Evolutionary conservation across 30 jellyfish, hydroid and myxozoan genomes (phyloP), one percentile per base, ranked within the genome.

Genomic region (Rhopilema esculentum): DNA sequence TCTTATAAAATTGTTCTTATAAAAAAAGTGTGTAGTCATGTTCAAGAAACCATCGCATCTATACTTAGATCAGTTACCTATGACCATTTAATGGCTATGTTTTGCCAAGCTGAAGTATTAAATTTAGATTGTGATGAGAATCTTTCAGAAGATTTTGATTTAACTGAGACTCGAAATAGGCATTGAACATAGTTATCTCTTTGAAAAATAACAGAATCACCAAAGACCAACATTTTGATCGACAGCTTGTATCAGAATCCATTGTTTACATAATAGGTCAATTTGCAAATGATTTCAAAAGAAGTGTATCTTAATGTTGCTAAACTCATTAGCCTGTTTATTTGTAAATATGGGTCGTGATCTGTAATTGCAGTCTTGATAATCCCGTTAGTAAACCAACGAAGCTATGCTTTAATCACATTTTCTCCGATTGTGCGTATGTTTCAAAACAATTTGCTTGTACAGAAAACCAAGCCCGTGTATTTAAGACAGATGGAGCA

Each of bases 301-400:
- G 32, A 50, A n/a, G 51, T 22, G 65, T 52, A 52, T 66, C 82
- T 65, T 66, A 19, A 80, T 66, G 25, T 71, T 27, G n/a, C 72
- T 80, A 80, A 80, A 80, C 90, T 80, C 74, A 48, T 80, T 80
- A 64, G 73, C 70, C 33, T 30, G 57, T n/a, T 80, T 65, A 49
- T 80, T 80, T 80, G 53, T 28, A 80, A 80, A 80, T 49, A 80
- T 63, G 40, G 90, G 90, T 27, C 75, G 52, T 66, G 90, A 80
- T 80, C 82, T 27, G 21, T 66, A 80, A 40, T 30, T 64, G 75
- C 90, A 15, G 82, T 24, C 68, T 80, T 9, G 24, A 18, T 40
- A 49, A 80, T 80, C 82, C 29, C 32, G 73, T 80, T 77, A 64
- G 61, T 19, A 80, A 79, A 79, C 89, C 79, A 79, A 17, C 25